phyloP scores from a whole-genome alignment of 1,140 invertebrate genomes.

The Diabrotica undecimpunctata region DNA sequence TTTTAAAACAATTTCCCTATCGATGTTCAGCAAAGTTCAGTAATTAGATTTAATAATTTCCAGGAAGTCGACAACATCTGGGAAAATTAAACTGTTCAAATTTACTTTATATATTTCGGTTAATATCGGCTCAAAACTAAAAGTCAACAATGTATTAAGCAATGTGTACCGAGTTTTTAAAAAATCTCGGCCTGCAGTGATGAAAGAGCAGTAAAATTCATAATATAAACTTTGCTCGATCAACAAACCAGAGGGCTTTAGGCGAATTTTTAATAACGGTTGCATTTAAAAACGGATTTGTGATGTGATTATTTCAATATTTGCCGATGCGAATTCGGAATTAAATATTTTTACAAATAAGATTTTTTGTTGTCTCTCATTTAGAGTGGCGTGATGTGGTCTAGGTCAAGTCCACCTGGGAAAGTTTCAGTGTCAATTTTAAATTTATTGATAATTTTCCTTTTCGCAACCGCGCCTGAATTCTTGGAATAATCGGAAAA shows the following conservation, averaged over 20 bases:
- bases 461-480: too few species aligned
- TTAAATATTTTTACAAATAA: conserved; percentile 5
- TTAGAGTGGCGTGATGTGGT: too few species aligned
- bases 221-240: conserved; percentile 42
- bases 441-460: too few species aligned
- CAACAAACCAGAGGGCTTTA: conserved; percentile 31
- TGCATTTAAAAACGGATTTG: conserved; percentile 23
- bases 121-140: conserved; percentile 39
- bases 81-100: conserved; percentile 31
- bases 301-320: conserved; percentile 26
- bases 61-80: background rate
- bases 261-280: conserved; percentile 23
- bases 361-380: too few species aligned
- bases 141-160: conserved; percentile 41
- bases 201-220: conserved; percentile 42
- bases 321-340: conserved; percentile 10
- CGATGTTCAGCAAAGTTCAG: background rate
- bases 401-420: too few species aligned
- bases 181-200: conserved; percentile 38
- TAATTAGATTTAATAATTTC: conserved; percentile 4
- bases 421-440: too few species aligned
- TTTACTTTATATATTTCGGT: conserved; percentile 37
- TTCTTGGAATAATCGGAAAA: too few species aligned
- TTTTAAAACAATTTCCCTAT: too few species aligned
- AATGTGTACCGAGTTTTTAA: conserved; percentile 39